Conservation (phyloP, 2,888 invertebrate genomes). For the Ferdinandea cuprea region DNA sequence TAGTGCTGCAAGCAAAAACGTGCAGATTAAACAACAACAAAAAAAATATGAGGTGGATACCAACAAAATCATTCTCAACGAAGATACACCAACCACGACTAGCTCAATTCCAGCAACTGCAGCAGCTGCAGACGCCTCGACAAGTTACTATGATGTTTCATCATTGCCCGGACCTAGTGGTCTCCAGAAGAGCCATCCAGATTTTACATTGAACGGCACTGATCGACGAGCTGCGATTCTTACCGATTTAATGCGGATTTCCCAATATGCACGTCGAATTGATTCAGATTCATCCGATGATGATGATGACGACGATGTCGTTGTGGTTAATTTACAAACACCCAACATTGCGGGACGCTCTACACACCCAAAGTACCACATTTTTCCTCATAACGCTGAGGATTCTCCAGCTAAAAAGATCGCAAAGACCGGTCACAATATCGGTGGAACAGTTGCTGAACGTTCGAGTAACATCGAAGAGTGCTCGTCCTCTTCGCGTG, state of each 20-base stretch:
- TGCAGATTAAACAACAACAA: constrained; percentile 16
- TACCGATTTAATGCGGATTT: constrained; percentile 33
- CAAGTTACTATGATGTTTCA: constrained; percentile 45
- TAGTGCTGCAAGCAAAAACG: constrained; percentile 10
- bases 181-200: constrained; percentile 48
- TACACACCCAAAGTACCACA: constrained; percentile 19
- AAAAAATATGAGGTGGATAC: constrained; percentile 5
- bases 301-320: constrained; percentile 66
- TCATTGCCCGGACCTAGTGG: constrained; percentile 69
- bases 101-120: constrained; percentile 58
- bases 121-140: constrained; percentile 77
- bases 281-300: constrained; percentile 61
- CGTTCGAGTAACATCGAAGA: constrained; percentile 25
- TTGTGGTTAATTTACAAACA: constrained; percentile 58
- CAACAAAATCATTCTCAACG: constrained; percentile 1
- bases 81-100: constrained; percentile 1
- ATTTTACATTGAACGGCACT: constrained; percentile 10
- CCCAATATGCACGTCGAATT: constrained; percentile 1
- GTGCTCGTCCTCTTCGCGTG: constrained; percentile 47
- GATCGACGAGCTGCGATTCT: constrained; percentile 19
- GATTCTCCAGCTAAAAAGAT: constrained; percentile 61
- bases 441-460: not conserved
- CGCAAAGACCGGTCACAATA: constrained; percentile 37
- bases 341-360: constrained; percentile 12
- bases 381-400: constrained; percentile 13